phyloP scores from a whole-genome alignment of 2,797 vertebrate species.

The Sardinella longiceps region DNA sequence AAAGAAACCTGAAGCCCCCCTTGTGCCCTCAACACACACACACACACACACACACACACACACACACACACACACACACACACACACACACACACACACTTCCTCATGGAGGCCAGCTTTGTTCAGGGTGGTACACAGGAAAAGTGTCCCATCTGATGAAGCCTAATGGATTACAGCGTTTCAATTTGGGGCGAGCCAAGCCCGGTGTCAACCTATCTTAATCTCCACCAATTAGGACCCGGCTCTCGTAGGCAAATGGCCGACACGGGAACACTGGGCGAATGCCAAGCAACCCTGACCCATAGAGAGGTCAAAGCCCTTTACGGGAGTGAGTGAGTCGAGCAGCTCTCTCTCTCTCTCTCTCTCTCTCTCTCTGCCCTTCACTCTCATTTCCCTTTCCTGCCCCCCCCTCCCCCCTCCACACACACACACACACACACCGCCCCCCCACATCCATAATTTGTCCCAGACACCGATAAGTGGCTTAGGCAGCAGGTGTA shows the following conservation, averaged over 20 bases:
- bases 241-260: slow-evolving; percentile 75
- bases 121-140: slow-evolving; percentile 41
- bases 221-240: slow-evolving; percentile 76
- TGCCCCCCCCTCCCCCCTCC: background rate
- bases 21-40: slow-evolving; percentile 25
- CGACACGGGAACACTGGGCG: slow-evolving; percentile 73
- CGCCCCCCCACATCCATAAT: slow-evolving; percentile 69
- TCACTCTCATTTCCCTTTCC: slow-evolving; percentile 40
- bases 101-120: slow-evolving; percentile 69
- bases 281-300: slow-evolving; percentile 67
- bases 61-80: slow-evolving; percentile 30
- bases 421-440: too few relatives aligned
- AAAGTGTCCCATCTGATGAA: slow-evolving; percentile 72
- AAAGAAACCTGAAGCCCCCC: slow-evolving; percentile 44
- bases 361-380: slow-evolving; percentile 46
- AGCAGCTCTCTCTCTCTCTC: slow-evolving; percentile 30
- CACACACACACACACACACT: slow-evolving; percentile 62
- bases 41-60: slow-evolving; percentile 17
- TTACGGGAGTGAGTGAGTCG: slow-evolving; percentile 50
- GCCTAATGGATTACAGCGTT: slow-evolving; percentile 76
- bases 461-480: slow-evolving; percentile 73
- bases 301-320: slow-evolving; percentile 64
- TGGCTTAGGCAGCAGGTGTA: slow-evolving; percentile 66
- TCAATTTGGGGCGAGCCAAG: slow-evolving; percentile 69
- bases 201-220: slow-evolving; percentile 73